phyloP scores from a whole-genome alignment of 2,113 vertebrate genomes.

The Chaetura pelagica region DNA sequence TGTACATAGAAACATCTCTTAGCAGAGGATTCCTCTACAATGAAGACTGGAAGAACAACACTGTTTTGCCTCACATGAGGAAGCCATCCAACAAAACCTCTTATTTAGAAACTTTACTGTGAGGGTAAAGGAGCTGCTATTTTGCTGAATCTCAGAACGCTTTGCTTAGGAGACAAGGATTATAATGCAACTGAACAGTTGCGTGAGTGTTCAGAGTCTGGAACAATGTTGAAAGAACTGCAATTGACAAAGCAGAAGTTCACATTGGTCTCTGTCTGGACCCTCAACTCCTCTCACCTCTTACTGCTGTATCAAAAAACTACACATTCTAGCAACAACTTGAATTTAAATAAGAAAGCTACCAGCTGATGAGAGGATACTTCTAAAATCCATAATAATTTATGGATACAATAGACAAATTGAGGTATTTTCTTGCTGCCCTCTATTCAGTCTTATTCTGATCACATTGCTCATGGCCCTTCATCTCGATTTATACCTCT shows the following conservation, averaged over 20 bases:
- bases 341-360: neutral
- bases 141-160: neutral
- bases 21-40: neutral
- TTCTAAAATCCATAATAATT: neutral
- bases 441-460: neutral
- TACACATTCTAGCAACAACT: neutral
- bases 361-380: rapidly evolving
- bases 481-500: neutral
- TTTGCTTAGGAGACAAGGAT: neutral
- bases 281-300: neutral
- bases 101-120: neutral
- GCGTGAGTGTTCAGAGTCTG: neutral
- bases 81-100: neutral
- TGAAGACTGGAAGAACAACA: neutral
- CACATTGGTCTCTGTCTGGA: neutral
- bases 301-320: neutral
- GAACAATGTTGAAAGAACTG: neutral
- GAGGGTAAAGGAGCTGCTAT: neutral
- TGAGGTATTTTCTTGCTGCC: neutral
- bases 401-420: neutral
- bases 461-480: neutral
- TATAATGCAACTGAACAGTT: neutral
- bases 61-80: neutral
- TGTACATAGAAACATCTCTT: neutral
- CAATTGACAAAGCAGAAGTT: neutral